These are phyloP conservation scores for Epizoanthus illoricatus DNA, from an alignment of 92 coral and sea anemone genomes.

Conservation along the genomic window DNA sequence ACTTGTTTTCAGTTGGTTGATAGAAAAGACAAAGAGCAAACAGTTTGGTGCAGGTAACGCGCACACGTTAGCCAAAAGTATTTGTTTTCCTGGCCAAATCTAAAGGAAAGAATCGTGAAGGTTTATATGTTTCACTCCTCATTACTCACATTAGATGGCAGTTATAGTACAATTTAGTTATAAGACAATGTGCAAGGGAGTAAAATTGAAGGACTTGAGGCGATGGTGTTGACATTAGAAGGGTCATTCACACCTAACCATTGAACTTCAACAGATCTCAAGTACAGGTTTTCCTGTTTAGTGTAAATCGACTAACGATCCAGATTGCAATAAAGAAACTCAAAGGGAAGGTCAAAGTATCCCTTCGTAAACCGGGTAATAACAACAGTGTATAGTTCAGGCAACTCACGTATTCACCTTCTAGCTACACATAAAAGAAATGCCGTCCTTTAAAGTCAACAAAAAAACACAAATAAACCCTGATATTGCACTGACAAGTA, in stretches of 20 bases:
- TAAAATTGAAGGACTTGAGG: background rate
- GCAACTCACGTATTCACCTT: background rate
- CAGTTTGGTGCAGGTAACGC: no score
- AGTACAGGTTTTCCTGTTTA: background rate
- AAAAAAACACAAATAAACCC: background rate
- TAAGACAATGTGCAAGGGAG: background rate
- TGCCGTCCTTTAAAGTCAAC: slow-evolving; percentile 14
- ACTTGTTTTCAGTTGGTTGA: no score
- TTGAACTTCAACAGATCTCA: background rate
- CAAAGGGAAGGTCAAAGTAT: background rate
- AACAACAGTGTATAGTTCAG: background rate
- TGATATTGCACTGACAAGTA: background rate
- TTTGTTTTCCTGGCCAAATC: background rate
- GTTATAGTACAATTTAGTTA: background rate
- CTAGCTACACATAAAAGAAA: background rate
- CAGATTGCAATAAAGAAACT: background rate
- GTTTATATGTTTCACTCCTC: background rate
- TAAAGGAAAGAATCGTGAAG: background rate
- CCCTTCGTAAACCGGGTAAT: background rate
- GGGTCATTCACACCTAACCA: background rate
- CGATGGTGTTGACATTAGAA: slow-evolving; percentile 1
- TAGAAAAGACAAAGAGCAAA: no score
- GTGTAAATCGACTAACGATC: background rate
- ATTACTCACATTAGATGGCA: background rate
- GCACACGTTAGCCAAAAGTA: no score